phyloP scores from a whole-genome alignment of 2,113 vertebrate genomes.

The Dicaeum eximium region DNA sequence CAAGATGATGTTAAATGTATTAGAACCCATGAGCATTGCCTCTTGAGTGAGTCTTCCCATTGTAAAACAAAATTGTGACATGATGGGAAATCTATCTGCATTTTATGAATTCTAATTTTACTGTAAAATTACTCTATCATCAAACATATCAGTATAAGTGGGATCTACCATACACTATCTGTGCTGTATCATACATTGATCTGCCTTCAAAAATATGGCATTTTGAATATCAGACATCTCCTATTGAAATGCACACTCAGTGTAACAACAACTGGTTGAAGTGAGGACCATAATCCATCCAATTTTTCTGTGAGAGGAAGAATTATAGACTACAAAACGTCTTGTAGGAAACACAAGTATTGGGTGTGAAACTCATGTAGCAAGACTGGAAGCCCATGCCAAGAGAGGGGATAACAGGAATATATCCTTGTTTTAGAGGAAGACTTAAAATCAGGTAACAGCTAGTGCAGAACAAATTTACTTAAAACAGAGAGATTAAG shows the following conservation, averaged over 20 bases:
- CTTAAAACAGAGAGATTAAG: background rate
- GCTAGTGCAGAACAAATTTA: background rate
- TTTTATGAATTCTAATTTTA: background rate
- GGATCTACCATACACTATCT: background rate
- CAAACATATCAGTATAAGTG: background rate
- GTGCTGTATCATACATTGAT: background rate
- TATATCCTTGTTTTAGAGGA: background rate
- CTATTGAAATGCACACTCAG: background rate
- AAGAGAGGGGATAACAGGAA: background rate
- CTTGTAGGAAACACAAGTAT: background rate
- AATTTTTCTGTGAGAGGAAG: background rate
- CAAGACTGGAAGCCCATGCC: background rate
- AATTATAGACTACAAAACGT: background rate
- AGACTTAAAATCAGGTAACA: background rate
- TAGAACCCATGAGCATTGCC: background rate
- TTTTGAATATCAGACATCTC: background rate
- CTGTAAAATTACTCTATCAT: background rate
- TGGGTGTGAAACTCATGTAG: background rate
- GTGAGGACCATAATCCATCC: background rate
- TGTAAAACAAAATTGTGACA: background rate
- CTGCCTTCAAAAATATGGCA: background rate
- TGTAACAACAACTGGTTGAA: background rate
- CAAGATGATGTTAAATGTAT: background rate
- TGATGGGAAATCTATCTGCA: background rate
- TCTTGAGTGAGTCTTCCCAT: accelerated